Evolutionary conservation across 2,888 invertebrate genomes (phyloP).

Genomic region (Ormyrus labotus): DNA sequence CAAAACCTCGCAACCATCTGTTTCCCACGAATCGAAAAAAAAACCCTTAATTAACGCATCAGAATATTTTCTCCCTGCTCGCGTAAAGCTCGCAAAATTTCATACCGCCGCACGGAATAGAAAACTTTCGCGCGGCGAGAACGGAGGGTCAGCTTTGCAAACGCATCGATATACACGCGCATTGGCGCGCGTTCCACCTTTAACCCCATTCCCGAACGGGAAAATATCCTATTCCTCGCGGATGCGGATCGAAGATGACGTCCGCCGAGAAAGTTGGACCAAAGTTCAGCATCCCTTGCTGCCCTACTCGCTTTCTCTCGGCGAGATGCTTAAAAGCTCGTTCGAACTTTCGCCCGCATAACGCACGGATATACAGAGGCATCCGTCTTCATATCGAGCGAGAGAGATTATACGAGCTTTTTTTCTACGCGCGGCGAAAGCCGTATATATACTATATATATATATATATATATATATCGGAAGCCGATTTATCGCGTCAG

Average conservation of each 20-base stretch:
- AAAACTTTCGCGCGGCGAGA: too few species aligned
- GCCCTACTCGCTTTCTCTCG: neutral
- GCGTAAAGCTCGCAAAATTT: too few species aligned
- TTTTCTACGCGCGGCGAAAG: neutral
- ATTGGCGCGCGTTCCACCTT: neutral
- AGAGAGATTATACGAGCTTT: slow-evolving; percentile 4
- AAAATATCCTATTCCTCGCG: slow-evolving; percentile 17
- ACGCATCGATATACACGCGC: neutral
- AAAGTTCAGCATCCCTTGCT: neutral
- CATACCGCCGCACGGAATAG: too few species aligned
- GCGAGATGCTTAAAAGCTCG: slow-evolving; percentile 66
- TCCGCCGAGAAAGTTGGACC: neutral
- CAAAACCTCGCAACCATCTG: too few species aligned
- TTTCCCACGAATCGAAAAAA: too few species aligned
- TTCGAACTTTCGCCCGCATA: slow-evolving; percentile 61
- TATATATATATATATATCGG: too few species aligned
- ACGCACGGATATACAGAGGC: neutral
- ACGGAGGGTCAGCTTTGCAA: too few species aligned
- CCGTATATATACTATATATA: too few species aligned
- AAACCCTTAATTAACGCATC: too few species aligned
- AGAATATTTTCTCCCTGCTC: too few species aligned
- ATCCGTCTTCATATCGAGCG: slow-evolving; percentile 12
- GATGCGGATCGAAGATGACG: slow-evolving; percentile 41
- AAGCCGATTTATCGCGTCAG: neutral
- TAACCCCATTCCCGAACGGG: slow-evolving; percentile 2